Evolutionary conservation across 2,113 vertebrate genomes (phyloP).

Genomic region (Ctenomys sociabilis): DNA sequence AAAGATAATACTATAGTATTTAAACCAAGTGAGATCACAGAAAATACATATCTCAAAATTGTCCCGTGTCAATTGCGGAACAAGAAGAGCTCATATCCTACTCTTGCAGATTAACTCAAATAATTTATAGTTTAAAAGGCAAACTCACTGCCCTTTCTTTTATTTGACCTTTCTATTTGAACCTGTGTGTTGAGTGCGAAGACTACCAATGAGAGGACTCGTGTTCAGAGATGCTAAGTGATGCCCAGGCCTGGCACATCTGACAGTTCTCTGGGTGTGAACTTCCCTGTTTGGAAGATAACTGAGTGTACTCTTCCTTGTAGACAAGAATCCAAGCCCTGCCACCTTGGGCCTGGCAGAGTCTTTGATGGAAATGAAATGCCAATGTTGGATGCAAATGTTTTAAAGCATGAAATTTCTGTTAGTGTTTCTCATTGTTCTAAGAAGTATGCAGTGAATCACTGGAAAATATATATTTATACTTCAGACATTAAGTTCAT

Average conservation of each 20-base stretch:
- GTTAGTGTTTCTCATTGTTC: constrained; percentile 50
- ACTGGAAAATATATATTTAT: constrained; percentile 25
- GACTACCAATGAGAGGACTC: not conserved
- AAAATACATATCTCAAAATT: not conserved
- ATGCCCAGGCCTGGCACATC: not conserved
- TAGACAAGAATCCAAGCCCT: not conserved
- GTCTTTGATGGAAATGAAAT: not conserved
- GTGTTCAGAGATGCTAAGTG: constrained; percentile 1
- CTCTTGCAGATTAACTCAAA: not conserved
- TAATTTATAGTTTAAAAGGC: constrained; percentile 4
- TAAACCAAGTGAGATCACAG: not conserved
- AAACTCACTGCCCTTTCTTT: not conserved
- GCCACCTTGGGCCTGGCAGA: not conserved
- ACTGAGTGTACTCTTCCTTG: not conserved
- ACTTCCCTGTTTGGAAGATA: not conserved
- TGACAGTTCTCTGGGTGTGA: not conserved
- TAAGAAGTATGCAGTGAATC: constrained; percentile 36
- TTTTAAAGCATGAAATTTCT: constrained; percentile 44
- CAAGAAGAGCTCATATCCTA: not conserved
- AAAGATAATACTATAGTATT: not conserved
- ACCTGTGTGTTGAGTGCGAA: not conserved
- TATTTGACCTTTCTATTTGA: not conserved
- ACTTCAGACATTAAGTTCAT: constrained; percentile 59
- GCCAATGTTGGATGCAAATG: constrained; percentile 7
- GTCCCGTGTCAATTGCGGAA: not conserved